Evolutionary conservation across 2,888 invertebrate genomes (phyloP), one percentile per base, ranked within the genome.

Genomic region (Epistrophella euchroma): DNA sequence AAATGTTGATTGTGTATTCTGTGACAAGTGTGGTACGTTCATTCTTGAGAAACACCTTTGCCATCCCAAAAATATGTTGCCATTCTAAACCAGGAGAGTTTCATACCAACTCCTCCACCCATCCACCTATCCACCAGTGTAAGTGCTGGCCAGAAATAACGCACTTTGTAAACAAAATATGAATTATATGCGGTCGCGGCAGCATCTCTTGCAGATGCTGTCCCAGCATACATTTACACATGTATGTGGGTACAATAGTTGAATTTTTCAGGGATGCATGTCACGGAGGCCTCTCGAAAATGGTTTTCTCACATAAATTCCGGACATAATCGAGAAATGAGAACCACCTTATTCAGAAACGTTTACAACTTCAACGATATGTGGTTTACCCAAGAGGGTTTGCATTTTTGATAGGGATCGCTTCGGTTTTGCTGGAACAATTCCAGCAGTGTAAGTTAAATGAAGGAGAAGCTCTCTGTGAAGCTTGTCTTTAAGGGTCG

Each of bases 261-360:
- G 62, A 74, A 58, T 55, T 70, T 55, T 79, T 66, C 56, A 74
- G 56, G 79, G 62, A 74, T 60, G 60, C 43, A 37, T 19, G 60
- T 17, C 60, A 52, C 72, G 13, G 37, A 22, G 32, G 13, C 70
- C 68, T 75, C 75, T 22, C n/a, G 2, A 70, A 83, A 78, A 74
- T 74, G 74, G 74, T 64, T 84, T 79, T 84, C 79, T 70, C 64
- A 79, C 79, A 84, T 84, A 84, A 84, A 84, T 84, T 79, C 56
- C 62, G 17, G 22, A 64, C 64, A 64, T 64, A 64, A 28, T 17
- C 64, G 64, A 64, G 28, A 64, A 64, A 64, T 17, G 64, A 64
- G 43, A 45, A 13, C 64, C 64, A 64, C 43, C 64, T 32, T 25
- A 17, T 28, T 64, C 64, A 45, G 45, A 28, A 64, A 45, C 64